Evolutionary conservation across 2,888 invertebrate species (phyloP), one percentile per base, ranked within the genome.

Genomic region (Drosophila recens): DNA sequence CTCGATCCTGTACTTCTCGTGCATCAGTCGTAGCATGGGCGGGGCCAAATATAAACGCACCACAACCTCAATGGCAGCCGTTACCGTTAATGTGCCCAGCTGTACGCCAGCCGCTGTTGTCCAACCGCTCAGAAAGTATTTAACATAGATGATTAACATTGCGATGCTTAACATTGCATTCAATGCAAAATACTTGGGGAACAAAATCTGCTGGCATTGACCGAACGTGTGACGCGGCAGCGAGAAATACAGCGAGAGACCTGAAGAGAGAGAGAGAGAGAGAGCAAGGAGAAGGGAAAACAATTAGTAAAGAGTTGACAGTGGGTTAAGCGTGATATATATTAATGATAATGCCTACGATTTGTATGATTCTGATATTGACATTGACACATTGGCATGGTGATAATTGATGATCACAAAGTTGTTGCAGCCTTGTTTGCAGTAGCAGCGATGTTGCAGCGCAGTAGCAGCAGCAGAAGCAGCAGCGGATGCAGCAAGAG

Each of bases 151-250:
- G 33, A 96, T 93, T 27, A 97, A 93, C 0, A 96, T 96, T 43
- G 95, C 93, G 48, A 97, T 94, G 90, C 96, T 97, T 69, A 97
- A 93, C 73, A 94, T 91, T 13, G 96, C 94, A 91, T 97, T 97
- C 87, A 97, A 94, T 15, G 96, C 94, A 93, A 97, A 97, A 93
- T 97, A 97, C 87, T 96, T 95, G 1, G 98, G 98, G 92, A 98
- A 98, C 66, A 98, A 93, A 43, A 97, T 95, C 72, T 96, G 95
- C 92, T 98, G 98, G 15, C 98, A 96, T 82, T 96, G 95, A 0
- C 97, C 97, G 92, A 98, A 98, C 77, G 95, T 96, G 87, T 97
- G 97, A 17, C 98, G 95, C 0, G 97, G 97, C 77, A 98, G 93
- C 8, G 95, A 95, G 93, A 97, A 97, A 93, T 97, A 98, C 61